Base-by-base conservation (phyloP, 1,140 invertebrate species). In the Meloidogyne hapla region DNA sequence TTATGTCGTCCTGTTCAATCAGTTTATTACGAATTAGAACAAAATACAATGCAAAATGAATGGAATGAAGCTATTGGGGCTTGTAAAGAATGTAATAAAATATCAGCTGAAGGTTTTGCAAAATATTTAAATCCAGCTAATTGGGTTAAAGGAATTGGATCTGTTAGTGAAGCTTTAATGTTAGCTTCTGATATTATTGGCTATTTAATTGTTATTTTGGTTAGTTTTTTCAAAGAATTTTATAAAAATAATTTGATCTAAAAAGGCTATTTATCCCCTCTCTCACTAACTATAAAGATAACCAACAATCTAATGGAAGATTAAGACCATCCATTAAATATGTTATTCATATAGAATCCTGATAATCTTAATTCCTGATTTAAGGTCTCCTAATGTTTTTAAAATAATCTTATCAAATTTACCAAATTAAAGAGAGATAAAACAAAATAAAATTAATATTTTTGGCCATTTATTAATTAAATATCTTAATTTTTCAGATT, bases 71-170 rank as follows among this genome's bases (percentile, higher is more conserved):
- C 65, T 12, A 38, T 62, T 9, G 82, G 81, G 13, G 40, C 69
- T 12, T 82, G 81, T 48, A 65, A 70, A 10, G 75, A 82, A 45
- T 82, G 81, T 61, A 82, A 82, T 48, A 64, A 73, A 45, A 79
- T 81, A 3, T 48, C 74, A 13, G 66, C 81, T 5, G 76, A 83
- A 26, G 81, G 81, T 13, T 82, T 82, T 63, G 74, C 83, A 67
- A 81, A 84, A 28, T 82, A 80, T 56, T 64, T 82, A 63, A 82
- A 82, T 76, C 81, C 81, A 21, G 77, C 75, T 10, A 77, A 81
- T 28, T 82, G 81, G 81, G 62, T 74, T 25, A 82, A 80, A 69
- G 82, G 79, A 33, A 71, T 82, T 25, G 56, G 70, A 42, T 84
- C 81, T 13, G 70, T 83, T 10, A 73, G 67, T 26, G 81, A 82